phyloP scores from a whole-genome alignment of 2,888 invertebrate genomes.

The Cantharis lateralis region DNA sequence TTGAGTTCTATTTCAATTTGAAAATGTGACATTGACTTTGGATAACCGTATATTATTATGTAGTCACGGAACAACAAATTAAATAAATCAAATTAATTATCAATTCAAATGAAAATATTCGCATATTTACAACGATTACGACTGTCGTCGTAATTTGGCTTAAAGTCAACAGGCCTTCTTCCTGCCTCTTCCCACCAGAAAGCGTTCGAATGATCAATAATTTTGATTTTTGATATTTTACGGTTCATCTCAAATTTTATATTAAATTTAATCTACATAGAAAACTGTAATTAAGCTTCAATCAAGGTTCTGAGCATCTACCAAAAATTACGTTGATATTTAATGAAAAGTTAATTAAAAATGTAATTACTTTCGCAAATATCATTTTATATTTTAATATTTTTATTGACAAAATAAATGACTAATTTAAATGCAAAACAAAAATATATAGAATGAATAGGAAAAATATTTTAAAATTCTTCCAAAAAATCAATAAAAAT shows the following conservation, averaged over 20 bases:
- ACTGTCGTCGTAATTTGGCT: no score
- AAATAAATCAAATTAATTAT: no score
- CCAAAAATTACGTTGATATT: not conserved
- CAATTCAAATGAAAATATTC: no score
- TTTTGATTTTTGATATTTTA: not conserved
- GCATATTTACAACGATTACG: no score
- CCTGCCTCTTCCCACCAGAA: no score
- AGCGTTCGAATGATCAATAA: not conserved
- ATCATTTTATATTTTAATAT: not conserved
- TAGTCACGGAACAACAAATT: no score
- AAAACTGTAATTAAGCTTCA: not conserved
- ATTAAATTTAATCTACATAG: not conserved
- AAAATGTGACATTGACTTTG: no score
- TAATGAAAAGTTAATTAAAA: not conserved
- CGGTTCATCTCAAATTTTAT: not conserved
- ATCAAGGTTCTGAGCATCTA: not conserved
- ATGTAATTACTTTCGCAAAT: not conserved
- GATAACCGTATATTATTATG: no score
- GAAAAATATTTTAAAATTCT: not conserved
- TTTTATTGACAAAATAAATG: not conserved
- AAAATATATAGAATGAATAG: not conserved
- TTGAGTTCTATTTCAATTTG: no score
- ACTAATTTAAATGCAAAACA: not conserved
- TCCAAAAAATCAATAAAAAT: no score
- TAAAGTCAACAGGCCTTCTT: no score